Conservation (phyloP, 2,113 vertebrate genomes). For the Amblyornis subalaris region DNA sequence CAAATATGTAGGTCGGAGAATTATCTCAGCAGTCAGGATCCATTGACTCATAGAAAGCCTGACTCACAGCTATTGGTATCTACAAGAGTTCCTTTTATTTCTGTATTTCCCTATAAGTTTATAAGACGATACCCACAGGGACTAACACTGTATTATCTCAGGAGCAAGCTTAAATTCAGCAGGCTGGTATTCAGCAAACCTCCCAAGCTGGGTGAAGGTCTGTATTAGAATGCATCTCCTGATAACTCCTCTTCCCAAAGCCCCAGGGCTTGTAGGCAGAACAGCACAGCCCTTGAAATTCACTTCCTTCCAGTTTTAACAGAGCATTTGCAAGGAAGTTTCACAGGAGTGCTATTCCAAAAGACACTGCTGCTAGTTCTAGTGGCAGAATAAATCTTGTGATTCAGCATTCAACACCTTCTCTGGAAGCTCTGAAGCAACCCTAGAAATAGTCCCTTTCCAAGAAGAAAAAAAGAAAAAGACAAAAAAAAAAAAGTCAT, state of each 20-base stretch:
- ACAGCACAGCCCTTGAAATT: neutral
- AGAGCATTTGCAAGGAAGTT: neutral
- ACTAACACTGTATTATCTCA: neutral
- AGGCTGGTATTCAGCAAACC: neutral
- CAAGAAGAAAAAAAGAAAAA: neutral
- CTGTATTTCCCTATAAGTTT: neutral
- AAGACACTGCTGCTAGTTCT: slow-evolving; percentile 20
- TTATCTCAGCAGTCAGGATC: slow-evolving; percentile 40
- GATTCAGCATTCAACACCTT: slow-evolving; percentile 53
- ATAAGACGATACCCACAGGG: neutral
- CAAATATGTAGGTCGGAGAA: neutral
- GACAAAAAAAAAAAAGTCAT: neutral
- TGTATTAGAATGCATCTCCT: neutral
- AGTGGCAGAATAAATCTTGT: slow-evolving; percentile 27
- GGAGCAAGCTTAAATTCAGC: slow-evolving; percentile 1
- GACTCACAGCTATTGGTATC: neutral
- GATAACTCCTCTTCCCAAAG: neutral
- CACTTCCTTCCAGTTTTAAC: slow-evolving; percentile 16
- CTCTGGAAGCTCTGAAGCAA: slow-evolving; percentile 2
- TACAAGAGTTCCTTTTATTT: neutral
- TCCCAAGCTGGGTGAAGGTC: neutral
- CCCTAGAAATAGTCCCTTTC: neutral
- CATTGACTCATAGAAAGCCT: slow-evolving; percentile 16
- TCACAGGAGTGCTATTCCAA: slow-evolving; percentile 32
- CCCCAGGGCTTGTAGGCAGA: neutral